Evolutionary conservation across 2,113 vertebrate genomes (phyloP).

Genomic region (Amia ocellicauda): DNA sequence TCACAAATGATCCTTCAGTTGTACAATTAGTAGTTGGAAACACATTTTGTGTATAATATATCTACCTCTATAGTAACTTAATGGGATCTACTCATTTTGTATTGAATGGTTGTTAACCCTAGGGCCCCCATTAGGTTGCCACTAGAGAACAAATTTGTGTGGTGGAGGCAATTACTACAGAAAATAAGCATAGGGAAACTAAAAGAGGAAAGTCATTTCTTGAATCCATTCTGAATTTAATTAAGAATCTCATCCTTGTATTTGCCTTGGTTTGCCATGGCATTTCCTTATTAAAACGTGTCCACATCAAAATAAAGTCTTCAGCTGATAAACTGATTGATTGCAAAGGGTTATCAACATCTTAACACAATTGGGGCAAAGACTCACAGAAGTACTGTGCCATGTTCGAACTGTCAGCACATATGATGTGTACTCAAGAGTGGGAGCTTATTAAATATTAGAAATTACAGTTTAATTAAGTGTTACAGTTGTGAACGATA

Average conservation of each 20-base stretch:
- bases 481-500: too few species aligned
- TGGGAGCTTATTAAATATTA: too few species aligned
- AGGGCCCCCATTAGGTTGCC: not conserved
- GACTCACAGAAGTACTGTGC: too few species aligned
- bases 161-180: conserved; percentile 7
- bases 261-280: too few species aligned
- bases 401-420: too few species aligned
- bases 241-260: not conserved
- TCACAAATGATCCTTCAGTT: conserved; percentile 46
- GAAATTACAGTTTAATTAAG: too few species aligned
- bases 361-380: too few species aligned
- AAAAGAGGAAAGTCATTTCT: conserved; percentile 10
- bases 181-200: not conserved
- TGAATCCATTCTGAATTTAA: not conserved
- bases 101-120: conserved; percentile 12
- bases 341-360: too few species aligned
- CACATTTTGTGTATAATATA: conserved; percentile 30
- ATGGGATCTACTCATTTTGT: conserved; percentile 12
- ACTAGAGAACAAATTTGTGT: conserved; percentile 10
- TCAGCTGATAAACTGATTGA: too few species aligned
- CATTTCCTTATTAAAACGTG: too few species aligned
- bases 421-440: too few species aligned
- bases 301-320: too few species aligned
- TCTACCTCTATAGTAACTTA: conserved; percentile 17
- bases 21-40: conserved; percentile 31